Percentiles rank a stretch among this genome's conserved stretches.
These are phyloP conservation scores for Fukomys damarensis DNA, from an alignment of 2,113 vertebrate genomes.

Conservation along the genomic window DNA sequence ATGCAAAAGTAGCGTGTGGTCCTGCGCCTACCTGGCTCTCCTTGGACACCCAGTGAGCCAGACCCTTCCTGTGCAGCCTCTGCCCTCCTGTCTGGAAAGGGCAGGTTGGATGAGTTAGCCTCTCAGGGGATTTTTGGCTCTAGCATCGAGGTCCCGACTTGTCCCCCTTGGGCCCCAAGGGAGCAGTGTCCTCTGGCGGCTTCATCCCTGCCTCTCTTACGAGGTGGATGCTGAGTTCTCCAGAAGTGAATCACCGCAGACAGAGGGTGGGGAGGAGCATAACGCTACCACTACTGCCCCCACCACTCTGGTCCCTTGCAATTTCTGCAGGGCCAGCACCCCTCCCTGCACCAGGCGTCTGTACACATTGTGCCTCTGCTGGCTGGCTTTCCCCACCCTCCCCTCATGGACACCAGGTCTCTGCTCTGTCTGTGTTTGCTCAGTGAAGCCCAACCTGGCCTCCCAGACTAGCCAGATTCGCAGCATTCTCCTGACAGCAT, in stretches of 20 bases:
- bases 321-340: background rate
- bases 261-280: background rate
- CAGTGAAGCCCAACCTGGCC: background rate
- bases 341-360: background rate
- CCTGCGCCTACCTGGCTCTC: background rate
- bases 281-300: background rate
- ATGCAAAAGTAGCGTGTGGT: rapidly evolving
- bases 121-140: background rate
- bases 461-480: background rate
- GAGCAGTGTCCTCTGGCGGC: background rate
- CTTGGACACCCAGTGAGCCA: too few relatives aligned
- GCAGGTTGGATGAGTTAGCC: background rate
- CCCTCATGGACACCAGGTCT: background rate
- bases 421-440: background rate
- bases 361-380: background rate
- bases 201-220: rapidly evolving
- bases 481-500: background rate
- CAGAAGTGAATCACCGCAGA: background rate
- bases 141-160: background rate
- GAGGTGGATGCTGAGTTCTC: background rate
- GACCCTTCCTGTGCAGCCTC: background rate
- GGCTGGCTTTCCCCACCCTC: background rate
- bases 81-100: background rate
- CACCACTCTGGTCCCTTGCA: too few relatives aligned
- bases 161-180: background rate